Conservation (phyloP, 2,113 vertebrate species). For the Erpornis zantholeuca region DNA sequence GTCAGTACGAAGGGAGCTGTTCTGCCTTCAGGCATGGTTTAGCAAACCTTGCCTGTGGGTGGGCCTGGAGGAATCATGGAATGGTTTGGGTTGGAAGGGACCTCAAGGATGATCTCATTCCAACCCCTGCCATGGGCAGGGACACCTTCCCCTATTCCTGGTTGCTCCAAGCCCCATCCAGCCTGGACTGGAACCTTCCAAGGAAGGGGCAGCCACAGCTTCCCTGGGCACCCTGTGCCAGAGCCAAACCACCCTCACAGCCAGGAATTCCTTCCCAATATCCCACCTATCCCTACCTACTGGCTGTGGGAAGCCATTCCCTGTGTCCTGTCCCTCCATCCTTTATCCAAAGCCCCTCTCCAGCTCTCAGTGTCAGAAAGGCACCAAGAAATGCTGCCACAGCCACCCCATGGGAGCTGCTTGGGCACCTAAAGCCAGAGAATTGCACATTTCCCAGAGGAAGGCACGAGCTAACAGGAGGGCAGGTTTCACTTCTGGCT, state of each 20-base stretch:
- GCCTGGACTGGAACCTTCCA: rapidly evolving
- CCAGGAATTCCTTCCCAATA: rapidly evolving
- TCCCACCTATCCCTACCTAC: no score
- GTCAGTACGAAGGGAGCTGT: neutral
- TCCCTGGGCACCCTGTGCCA: neutral
- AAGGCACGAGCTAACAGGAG: neutral
- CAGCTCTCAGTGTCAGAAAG: neutral
- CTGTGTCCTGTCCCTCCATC: neutral
- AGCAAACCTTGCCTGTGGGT: neutral
- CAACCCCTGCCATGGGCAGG: neutral
- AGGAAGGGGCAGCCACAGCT: neutral
- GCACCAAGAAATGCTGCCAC: neutral
- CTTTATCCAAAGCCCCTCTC: neutral
- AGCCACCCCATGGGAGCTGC: neutral
- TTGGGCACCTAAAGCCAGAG: neutral
- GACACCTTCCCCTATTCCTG: neutral
- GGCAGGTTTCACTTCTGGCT: neutral
- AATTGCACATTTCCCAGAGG: neutral
- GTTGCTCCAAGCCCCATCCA: rapidly evolving
- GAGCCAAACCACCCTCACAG: rapidly evolving
- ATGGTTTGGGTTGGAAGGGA: neutral
- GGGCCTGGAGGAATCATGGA: neutral
- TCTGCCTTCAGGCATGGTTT: neutral
- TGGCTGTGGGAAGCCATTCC: no score
- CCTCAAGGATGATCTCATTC: neutral